phyloP scores from a whole-genome alignment of 2,797 vertebrate genomes.

The Geotrypetes seraphini region DNA sequence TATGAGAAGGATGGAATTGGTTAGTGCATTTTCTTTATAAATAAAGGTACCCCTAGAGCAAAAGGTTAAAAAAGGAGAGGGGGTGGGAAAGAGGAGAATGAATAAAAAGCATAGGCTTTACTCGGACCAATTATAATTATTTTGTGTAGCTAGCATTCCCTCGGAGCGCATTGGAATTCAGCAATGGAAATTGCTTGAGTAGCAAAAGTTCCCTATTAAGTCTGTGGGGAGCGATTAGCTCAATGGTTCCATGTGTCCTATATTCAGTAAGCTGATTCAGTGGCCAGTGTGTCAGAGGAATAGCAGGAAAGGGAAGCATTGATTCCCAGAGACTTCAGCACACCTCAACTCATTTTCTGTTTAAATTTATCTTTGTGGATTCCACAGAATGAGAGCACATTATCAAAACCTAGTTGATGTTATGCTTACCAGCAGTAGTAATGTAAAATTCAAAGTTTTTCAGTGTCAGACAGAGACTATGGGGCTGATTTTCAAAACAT shows the following conservation, averaged over 20 bases:
- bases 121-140: background rate
- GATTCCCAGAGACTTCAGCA: constrained; percentile 6
- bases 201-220: constrained; percentile 23
- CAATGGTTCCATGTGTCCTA: constrained; percentile 20
- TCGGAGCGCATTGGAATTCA: constrained; percentile 29
- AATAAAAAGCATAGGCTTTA: background rate
- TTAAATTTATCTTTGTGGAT: no score
- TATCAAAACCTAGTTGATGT: no score
- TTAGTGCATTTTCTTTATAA: background rate
- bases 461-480: no score
- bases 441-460: no score
- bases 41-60: background rate
- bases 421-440: no score
- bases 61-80: background rate
- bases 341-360: no score
- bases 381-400: no score
- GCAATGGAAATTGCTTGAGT: constrained; percentile 39
- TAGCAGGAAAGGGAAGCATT: constrained; percentile 29
- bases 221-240: constrained; percentile 37
- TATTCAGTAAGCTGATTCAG: constrained; percentile 29
- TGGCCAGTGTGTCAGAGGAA: constrained; percentile 18
- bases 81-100: background rate
- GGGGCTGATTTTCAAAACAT: no score
- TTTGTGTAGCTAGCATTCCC: constrained; percentile 15
- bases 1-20: background rate